These are phyloP conservation scores for Paramormyrops hopkinsi DNA, from an alignment of 2,797 vertebrate species.

Conservation along the genomic window DNA sequence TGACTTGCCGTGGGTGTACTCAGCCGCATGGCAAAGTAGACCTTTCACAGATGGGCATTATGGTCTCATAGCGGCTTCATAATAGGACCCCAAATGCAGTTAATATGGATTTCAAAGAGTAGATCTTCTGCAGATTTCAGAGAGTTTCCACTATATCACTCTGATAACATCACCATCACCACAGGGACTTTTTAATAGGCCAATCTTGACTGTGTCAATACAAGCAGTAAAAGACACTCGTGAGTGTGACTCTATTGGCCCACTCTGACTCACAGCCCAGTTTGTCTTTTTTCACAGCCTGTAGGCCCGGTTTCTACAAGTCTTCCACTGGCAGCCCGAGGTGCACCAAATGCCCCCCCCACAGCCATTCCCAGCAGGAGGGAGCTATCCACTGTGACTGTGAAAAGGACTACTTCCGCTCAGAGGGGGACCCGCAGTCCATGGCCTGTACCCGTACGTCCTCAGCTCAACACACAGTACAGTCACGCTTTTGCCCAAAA, in stretches of 20 bases:
- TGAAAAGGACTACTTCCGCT: conserved; percentile 93
- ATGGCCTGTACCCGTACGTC: conserved; percentile 97
- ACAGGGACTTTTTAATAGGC: neutral
- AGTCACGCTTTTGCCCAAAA: neutral
- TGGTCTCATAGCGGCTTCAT: neutral
- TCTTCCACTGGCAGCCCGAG: conserved; percentile 75
- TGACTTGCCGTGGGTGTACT: conserved; percentile 14
- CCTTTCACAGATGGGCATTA: neutral
- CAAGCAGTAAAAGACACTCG: neutral
- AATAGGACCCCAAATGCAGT: neutral
- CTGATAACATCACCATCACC: neutral
- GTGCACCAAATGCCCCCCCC: conserved; percentile 91
- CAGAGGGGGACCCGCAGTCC: conserved; percentile 86
- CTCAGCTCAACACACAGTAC: neutral
- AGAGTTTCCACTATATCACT: neutral
- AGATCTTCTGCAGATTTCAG: neutral
- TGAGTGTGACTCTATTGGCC: neutral
- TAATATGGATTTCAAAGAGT: neutral
- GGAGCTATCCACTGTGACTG: conserved; percentile 86
- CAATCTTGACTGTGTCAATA: neutral
- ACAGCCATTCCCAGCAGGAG: conserved; percentile 82
- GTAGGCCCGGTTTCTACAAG: conserved; percentile 91
- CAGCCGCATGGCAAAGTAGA: neutral
- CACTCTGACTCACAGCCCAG: neutral
- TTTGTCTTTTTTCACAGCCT: conserved; percentile 64